A percentile compares a stretch with the other conserved stretches of the same genome.
Evolutionary conservation across 2,113 vertebrate species (phyloP).

Genomic region (Chroicocephalus ridibundus): DNA sequence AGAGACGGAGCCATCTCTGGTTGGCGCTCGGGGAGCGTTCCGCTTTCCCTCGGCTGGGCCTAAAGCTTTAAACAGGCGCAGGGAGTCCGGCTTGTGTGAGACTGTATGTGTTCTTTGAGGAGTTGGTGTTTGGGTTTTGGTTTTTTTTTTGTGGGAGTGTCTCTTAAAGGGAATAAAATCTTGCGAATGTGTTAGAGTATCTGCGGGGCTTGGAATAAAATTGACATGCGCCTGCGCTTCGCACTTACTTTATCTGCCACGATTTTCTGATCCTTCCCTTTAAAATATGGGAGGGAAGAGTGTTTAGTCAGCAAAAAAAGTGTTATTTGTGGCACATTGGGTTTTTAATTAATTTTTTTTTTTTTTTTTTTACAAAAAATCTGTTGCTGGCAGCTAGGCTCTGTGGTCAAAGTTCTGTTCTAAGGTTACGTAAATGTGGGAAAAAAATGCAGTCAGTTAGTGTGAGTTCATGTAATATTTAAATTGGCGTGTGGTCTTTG

Average conservation of each 20-base stretch:
- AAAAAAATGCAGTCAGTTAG: background rate
- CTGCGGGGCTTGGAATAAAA: background rate
- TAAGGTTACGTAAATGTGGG: background rate
- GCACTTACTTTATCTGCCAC: background rate
- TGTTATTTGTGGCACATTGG: background rate
- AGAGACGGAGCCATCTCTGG: background rate
- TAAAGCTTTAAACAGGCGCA: background rate
- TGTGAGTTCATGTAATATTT: background rate
- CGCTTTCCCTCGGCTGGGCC: background rate
- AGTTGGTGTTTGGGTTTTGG: background rate
- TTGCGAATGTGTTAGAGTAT: background rate
- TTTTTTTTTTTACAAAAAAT: background rate
- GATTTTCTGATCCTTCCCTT: background rate
- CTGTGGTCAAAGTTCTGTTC: background rate
- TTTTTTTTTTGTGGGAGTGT: background rate
- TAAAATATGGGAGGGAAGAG: background rate
- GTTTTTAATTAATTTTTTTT: background rate
- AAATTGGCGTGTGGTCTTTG: background rate
- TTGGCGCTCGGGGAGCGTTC: background rate
- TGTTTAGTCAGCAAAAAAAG: background rate
- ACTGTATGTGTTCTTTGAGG: accelerated
- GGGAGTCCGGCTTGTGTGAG: background rate
- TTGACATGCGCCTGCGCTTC: background rate
- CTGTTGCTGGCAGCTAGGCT: background rate
- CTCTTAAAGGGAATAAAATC: background rate